Evolutionary conservation across 1,140 invertebrate genomes (phyloP), one percentile per base, ranked within the genome.

Genomic region (Achroia grisella): DNA sequence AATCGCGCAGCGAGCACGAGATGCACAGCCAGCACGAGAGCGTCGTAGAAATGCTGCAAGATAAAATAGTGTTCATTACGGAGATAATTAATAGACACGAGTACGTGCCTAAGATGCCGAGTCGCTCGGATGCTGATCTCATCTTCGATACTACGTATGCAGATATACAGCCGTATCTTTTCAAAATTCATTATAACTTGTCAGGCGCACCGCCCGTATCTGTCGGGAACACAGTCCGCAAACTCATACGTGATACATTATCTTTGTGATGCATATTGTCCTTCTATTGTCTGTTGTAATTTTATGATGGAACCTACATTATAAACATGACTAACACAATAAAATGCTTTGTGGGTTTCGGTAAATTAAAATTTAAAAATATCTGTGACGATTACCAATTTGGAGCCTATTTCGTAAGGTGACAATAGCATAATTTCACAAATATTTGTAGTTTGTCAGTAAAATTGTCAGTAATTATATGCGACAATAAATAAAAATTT

Each of bases 131-230:
- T 74, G 87, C 98, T 34, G 96, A 98, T 84, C 88, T 96, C 35
- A 93, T 98, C 46, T 99, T 98, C 79, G 97, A 99, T 78, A 98
- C 96, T 1, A 91, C 91, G 8, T 98, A 93, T 82, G 83, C 90
- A 1, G 97, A 99, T 81, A 93, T 98, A 34, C 97, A 99, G 76
- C 97, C 97, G 28, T 99, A 98, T 86, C 88, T 98, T 50, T 98
- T 97, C 82, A 97, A 95, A 85, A 87, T 95, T 32, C 92, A 93
- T 43, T 94, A 93, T 74, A 92, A 91, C 14, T 90, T 93, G 17
- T 89, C 91, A 12, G 92, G 92, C 28, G 90, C 92, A 17, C 87
- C 90, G 10, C 89, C 88, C 39, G 89, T 91, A 0, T 94, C 93
- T 1, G 92, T 95, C 57, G 92, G 93, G 15, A 94, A 93, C 57